phyloP scores from a whole-genome alignment of 2,888 invertebrate species.

The Cantharis rustica region DNA sequence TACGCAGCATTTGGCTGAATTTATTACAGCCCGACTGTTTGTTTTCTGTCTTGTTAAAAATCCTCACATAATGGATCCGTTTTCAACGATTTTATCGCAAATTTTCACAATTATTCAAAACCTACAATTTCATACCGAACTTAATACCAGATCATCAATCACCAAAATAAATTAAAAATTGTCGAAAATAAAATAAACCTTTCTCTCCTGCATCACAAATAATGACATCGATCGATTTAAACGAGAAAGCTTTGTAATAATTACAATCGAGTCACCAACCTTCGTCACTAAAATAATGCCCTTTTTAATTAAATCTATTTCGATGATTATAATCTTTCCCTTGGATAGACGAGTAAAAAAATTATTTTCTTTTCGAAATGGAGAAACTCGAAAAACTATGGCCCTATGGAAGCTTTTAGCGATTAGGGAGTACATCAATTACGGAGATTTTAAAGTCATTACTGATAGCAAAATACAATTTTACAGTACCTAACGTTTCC shows the following conservation, averaged over 20 bases:
- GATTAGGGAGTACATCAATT: neutral
- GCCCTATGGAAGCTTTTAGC: neutral
- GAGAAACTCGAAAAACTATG: neutral
- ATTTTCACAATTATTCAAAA: neutral
- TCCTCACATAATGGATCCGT: constrained; percentile 1
- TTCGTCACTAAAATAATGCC: neutral
- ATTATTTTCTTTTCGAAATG: neutral
- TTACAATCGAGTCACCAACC: neutral
- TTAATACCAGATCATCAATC: neutral
- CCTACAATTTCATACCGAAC: neutral
- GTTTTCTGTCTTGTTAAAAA: constrained; percentile 19
- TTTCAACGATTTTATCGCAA: neutral
- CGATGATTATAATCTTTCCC: neutral
- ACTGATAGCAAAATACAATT: neutral
- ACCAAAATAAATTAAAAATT: neutral
- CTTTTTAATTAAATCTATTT: neutral
- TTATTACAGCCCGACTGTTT: constrained; percentile 22
- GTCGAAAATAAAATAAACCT: neutral
- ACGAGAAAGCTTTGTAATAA: neutral
- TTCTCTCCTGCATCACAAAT: neutral
- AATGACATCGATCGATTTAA: neutral
- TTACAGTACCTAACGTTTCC: neutral
- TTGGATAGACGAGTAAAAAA: neutral
- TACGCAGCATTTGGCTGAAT: constrained; percentile 33
- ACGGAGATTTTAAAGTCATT: neutral